Evolutionary conservation across 2,113 vertebrate species (phyloP).

Genomic region (Mormoops blainvillei): DNA sequence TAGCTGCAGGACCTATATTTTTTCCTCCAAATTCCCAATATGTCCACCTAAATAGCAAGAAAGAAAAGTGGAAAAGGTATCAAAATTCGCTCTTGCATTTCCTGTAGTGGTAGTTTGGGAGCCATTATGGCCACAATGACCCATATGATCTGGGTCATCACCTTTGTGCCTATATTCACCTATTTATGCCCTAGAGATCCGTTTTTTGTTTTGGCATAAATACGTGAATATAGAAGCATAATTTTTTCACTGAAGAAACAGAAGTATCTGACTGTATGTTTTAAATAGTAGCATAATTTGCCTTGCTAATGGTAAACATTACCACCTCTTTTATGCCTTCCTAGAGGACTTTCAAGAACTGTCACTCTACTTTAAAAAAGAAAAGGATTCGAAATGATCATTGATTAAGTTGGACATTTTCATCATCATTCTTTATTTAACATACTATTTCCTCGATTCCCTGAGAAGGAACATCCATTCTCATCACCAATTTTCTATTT

Average conservation of each 20-base stretch:
- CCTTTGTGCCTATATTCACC: not conserved
- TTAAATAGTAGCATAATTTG: conserved; percentile 22
- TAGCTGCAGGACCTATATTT: not conserved
- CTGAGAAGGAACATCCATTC: not conserved
- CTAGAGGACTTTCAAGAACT: conserved; percentile 5
- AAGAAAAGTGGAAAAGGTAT: not conserved
- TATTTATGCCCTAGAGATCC: not conserved
- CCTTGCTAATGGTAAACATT: conserved; percentile 16
- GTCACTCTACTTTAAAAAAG: not conserved
- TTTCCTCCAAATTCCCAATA: not conserved
- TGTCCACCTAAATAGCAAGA: conserved; percentile 19
- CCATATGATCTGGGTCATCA: not conserved
- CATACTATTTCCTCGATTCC: not conserved
- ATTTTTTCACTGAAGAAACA: conserved; percentile 37
- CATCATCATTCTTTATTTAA: not conserved
- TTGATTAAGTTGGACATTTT: not conserved
- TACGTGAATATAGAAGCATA: not conserved
- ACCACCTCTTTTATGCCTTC: not conserved
- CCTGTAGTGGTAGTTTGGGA: not conserved
- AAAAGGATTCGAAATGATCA: not conserved
- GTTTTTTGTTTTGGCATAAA: too few species aligned
- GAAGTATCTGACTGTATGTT: not conserved
- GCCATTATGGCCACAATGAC: not conserved
- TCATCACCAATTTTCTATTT: not conserved
- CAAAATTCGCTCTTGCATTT: not conserved